Evolutionary conservation across 1,140 invertebrate species (phyloP), one percentile per base, ranked within the genome.

Genomic region (Polypedilum pembai): DNA sequence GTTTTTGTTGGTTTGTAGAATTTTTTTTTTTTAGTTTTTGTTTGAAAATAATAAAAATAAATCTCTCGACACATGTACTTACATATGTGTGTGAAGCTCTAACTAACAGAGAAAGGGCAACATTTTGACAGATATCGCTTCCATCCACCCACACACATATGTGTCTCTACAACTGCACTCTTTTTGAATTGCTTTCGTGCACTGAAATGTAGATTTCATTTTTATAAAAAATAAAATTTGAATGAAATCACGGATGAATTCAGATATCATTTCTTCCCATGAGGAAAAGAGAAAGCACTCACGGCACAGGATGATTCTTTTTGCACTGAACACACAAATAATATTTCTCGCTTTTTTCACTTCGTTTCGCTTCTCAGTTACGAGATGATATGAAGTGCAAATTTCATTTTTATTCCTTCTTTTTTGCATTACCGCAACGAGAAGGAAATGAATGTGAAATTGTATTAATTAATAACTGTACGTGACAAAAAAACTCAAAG

Each of bases 91-190:
- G 5, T 33, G 24, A 33, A 33, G 24, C 5, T 33, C 24, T 5
- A 33, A 33, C 24, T 33, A 33, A 33, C 2, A 33, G 45, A n/a
- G n/a, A 56, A n/a, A 56, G 45, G n/a, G n/a, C 45, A 12, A 56
- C 45, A 56, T 15, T 56, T 56, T 56, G 45, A 56, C 45, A 56
- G 45, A 56, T n/a, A n/a, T 56, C 45, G n/a, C 45, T 56, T 56
- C 45, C 45, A 56, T 12, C 10, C 45, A 56, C 45, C 12, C 15
- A 56, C 45, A 56, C 45, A 56, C 15, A 56, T 12, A 56, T 33
- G 2, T 33, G 24, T 33, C 2, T 33, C 5, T 33, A 5, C 24
- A 33, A 33, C 12, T 56, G 45, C 45, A 56, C 12, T n/a, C n/a
- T 56, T 33, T 33, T 33, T 5, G 24, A 1, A 33, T 33, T 33